Conservation (phyloP, 1,140 invertebrate genomes). For the Philotrypesis tridentata region DNA sequence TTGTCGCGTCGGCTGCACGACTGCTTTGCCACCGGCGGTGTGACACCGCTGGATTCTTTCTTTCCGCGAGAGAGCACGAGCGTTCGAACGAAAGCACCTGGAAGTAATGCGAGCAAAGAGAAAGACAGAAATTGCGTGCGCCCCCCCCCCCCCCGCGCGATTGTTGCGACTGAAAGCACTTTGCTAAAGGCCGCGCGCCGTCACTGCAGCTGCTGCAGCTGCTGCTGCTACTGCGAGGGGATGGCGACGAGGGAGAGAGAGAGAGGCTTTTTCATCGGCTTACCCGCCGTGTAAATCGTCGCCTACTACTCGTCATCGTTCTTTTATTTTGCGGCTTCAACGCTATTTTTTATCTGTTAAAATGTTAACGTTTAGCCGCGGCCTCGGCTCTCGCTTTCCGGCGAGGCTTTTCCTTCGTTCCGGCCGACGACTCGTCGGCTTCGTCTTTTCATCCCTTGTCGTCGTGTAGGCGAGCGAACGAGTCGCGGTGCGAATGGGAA, state of each 20-base stretch:
- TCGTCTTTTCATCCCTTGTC: neutral
- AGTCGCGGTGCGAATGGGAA: no score
- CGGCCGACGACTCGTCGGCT: no score
- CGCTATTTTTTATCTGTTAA: constrained; percentile 1
- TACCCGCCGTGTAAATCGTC: constrained; percentile 5
- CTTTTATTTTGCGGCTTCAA: neutral
- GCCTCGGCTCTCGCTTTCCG: no score
- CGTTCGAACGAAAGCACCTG: constrained; percentile 23
- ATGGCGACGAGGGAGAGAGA: no score
- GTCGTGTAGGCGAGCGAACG: no score
- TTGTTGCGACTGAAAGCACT: constrained; percentile 23
- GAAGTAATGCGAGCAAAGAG: constrained; percentile 16
- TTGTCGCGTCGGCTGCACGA: neutral
- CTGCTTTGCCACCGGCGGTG: neutral
- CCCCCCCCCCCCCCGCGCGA: no score
- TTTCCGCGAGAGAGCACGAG: neutral
- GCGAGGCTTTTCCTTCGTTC: neutral
- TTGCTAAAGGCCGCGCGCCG: neutral
- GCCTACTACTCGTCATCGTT: neutral
- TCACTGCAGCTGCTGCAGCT: no score
- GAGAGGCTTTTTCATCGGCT: constrained; percentile 8
- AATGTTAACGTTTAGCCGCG: neutral
- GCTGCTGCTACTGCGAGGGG: no score
- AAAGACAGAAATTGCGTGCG: constrained; percentile 7
- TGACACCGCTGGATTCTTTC: constrained; percentile 5